phyloP scores from a whole-genome alignment of 1,140 invertebrate species.

The Gonatopus flavifemur region DNA sequence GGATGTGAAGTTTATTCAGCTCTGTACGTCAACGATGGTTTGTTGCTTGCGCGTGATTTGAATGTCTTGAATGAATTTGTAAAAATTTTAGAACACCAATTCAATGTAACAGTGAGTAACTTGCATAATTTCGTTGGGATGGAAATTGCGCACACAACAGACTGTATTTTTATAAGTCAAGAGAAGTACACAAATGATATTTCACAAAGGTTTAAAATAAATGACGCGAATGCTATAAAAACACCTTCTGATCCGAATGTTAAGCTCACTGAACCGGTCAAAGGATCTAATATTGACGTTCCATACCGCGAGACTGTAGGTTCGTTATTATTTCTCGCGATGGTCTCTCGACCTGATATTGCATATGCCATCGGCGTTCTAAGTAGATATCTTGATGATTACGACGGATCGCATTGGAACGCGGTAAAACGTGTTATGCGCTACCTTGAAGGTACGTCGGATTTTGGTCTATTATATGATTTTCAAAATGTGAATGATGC shows the following conservation, averaged over 20 bases:
- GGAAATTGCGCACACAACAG: background rate
- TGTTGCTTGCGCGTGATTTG: conserved; percentile 31
- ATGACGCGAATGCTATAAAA: conserved; percentile 20
- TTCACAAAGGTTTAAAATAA: conserved; percentile 28
- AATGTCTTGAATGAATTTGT: background rate
- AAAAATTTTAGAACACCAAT: background rate
- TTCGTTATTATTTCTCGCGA: conserved; percentile 41
- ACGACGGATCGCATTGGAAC: conserved; percentile 32
- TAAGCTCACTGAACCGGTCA: background rate
- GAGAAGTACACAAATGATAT: conserved; percentile 18
- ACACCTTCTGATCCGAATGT: conserved; percentile 22
- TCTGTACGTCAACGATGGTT: conserved; percentile 45
- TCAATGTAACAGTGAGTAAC: conserved; percentile 1
- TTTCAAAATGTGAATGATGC: conserved; percentile 28
- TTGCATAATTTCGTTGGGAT: conserved; percentile 6
- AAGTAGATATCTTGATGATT: conserved; percentile 31
- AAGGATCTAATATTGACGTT: conserved; percentile 2
- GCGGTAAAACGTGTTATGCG: conserved; percentile 41
- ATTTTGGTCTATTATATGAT: conserved; percentile 22
- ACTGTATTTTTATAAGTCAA: conserved; percentile 17
- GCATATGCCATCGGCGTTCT: conserved; percentile 37
- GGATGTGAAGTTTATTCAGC: conserved; percentile 19
- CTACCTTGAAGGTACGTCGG: conserved; percentile 44
- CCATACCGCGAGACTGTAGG: conserved; percentile 39
- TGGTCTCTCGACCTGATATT: conserved; percentile 45